Conservation (phyloP, 2,888 invertebrate genomes). For the Stegana nigrithorax region DNA sequence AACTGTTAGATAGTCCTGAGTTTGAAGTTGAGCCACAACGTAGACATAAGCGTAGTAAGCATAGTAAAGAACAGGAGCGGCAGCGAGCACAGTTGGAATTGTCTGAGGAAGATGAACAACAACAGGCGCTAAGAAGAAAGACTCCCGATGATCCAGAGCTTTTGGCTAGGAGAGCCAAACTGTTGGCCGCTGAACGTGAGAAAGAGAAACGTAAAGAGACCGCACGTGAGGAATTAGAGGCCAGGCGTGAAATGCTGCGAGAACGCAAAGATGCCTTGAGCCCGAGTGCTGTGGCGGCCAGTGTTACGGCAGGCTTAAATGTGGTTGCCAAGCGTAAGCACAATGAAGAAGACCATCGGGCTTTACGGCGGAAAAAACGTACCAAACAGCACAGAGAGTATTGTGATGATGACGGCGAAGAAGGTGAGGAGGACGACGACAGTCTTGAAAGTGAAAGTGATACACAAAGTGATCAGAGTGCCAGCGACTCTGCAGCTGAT, state of each 20-base stretch:
- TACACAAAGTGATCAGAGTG: constrained; percentile 32
- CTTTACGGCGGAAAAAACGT: too few relatives aligned
- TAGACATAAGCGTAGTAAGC: constrained; percentile 53
- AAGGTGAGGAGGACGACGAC: constrained; percentile 56
- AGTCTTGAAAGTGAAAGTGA: constrained; percentile 28
- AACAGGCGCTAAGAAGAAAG: constrained; percentile 37
- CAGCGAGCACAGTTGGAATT: not conserved
- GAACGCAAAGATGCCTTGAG: constrained; percentile 58
- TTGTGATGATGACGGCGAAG: constrained; percentile 56
- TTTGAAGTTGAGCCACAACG: constrained; percentile 13
- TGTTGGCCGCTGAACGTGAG: constrained; percentile 80
- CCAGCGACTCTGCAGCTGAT: constrained; percentile 40
- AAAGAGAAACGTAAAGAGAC: constrained; percentile 83
- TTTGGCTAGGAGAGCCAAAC: constrained; percentile 74
- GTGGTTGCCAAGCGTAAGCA: constrained; percentile 44
- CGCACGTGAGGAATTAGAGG: constrained; percentile 79
- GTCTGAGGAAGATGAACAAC: constrained; percentile 1
- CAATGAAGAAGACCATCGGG: constrained; percentile 52
- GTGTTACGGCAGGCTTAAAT: constrained; percentile 61
- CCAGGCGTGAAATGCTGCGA: constrained; percentile 71
- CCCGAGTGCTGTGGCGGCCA: constrained; percentile 63
- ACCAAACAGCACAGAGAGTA: too few relatives aligned
- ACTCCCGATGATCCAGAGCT: constrained; percentile 69
- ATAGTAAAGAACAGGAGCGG: constrained; percentile 54
- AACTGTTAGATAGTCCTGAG: constrained; percentile 69